Evolutionary conservation across 2,888 invertebrate genomes (phyloP).

Genomic region (Tribolium freemani): DNA sequence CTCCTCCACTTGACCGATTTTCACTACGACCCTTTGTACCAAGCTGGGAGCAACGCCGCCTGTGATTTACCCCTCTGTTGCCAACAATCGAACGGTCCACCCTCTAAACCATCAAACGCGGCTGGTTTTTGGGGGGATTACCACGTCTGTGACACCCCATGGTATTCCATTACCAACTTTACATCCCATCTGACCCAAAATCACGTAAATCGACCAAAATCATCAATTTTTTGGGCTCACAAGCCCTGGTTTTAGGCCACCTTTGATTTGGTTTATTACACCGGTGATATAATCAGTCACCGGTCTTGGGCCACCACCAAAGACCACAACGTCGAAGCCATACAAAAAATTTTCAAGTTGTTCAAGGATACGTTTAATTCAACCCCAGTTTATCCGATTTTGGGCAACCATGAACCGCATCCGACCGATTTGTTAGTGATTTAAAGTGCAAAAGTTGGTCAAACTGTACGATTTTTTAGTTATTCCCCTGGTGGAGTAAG

Average conservation of each 20-base stretch:
- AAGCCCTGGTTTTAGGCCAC: constrained; percentile 7
- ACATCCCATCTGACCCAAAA: constrained; percentile 69
- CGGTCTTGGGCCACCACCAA: constrained; percentile 86
- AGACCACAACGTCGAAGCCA: constrained; percentile 73
- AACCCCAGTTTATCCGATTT: constrained; percentile 71
- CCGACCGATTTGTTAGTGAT: constrained; percentile 52
- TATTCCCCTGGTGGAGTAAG: constrained; percentile 49
- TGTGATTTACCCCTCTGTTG: constrained; percentile 88
- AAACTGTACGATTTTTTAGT: constrained; percentile 35
- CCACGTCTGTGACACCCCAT: constrained; percentile 82
- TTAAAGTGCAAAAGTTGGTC: too few species aligned
- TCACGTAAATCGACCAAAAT: constrained; percentile 46
- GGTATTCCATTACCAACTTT: constrained; percentile 77
- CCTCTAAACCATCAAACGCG: constrained; percentile 58
- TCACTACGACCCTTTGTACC: constrained; percentile 84
- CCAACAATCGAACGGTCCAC: constrained; percentile 66
- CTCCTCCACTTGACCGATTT: constrained; percentile 83
- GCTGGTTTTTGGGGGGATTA: constrained; percentile 90
- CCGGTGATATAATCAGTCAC: constrained; percentile 90
- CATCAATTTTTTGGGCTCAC: not conserved
- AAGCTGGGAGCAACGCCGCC: constrained; percentile 75
- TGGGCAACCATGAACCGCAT: constrained; percentile 80
- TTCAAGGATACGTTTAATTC: constrained; percentile 67
- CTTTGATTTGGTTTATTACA: constrained; percentile 80
- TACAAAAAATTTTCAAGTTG: constrained; percentile 69